These are phyloP conservation scores for Meghimatium bilineatum DNA, from an alignment of 2,888 invertebrate species.

Conservation along the genomic window DNA sequence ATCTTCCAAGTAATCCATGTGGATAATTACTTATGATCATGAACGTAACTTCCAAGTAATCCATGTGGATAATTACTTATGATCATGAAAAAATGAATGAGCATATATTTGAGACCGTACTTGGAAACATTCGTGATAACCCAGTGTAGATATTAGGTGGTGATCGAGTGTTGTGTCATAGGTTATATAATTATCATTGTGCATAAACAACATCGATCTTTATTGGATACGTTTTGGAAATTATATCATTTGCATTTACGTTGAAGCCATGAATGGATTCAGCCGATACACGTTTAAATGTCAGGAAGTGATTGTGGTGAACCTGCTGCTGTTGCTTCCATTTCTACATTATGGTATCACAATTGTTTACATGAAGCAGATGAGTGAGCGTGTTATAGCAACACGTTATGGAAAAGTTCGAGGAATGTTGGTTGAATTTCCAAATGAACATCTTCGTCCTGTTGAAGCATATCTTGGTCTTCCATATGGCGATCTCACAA, in stretches of 20 bases:
- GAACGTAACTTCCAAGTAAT: no score
- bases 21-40: no score
- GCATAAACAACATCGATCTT: no score
- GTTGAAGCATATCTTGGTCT: slow-evolving; percentile 93
- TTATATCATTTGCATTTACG: not conserved
- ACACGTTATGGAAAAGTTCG: slow-evolving; percentile 91
- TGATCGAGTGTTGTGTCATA: no score
- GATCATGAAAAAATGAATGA: no score
- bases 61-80: no score
- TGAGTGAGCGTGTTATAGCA: slow-evolving; percentile 82
- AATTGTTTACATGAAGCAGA: slow-evolving; percentile 57
- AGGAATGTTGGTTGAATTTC: slow-evolving; percentile 79
- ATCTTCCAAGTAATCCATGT: no score
- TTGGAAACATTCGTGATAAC: no score
- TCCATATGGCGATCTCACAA: slow-evolving; percentile 95
- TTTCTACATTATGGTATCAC: slow-evolving; percentile 25
- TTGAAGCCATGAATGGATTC: not conserved
- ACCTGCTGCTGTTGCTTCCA: slow-evolving; percentile 21
- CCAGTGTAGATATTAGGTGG: no score
- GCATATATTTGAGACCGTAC: no score
- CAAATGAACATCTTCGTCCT: slow-evolving; percentile 60
- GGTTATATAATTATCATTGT: no score
- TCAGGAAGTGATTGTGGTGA: not conserved
- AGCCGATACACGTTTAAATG: not conserved
- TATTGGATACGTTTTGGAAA: no score